These are phyloP conservation scores for Phrynocephalus versicolor DNA, from an alignment of 2,113 vertebrate genomes.

Conservation along the genomic window DNA sequence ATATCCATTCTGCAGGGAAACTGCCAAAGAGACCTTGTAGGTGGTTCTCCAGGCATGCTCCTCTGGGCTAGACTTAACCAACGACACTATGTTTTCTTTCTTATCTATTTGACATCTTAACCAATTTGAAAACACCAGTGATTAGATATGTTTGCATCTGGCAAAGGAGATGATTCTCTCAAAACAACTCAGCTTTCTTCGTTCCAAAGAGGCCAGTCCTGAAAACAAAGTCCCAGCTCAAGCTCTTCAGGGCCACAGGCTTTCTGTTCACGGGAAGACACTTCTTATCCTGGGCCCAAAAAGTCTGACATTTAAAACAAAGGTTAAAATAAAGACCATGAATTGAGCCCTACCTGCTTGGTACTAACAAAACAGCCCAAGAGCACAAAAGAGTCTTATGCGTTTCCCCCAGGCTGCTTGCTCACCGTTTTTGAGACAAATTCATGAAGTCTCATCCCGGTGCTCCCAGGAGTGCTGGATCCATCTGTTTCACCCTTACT, in stretches of 20 bases:
- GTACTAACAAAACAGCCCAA: too few relatives aligned
- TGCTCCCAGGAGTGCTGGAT: constrained; percentile 82
- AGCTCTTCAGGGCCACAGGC: background rate
- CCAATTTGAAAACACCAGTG: background rate
- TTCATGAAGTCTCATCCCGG: constrained; percentile 84
- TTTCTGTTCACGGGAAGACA: too few relatives aligned
- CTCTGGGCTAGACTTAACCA: too few relatives aligned
- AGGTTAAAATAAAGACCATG: background rate
- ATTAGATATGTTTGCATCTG: background rate
- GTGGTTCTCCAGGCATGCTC: background rate
- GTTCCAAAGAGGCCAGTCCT: background rate
- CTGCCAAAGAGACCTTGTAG: background rate
- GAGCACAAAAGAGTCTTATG: accelerated
- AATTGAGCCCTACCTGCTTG: background rate
- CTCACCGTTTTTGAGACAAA: constrained; percentile 95
- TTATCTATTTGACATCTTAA: background rate
- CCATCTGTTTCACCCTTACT: constrained; percentile 59
- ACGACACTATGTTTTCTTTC: background rate
- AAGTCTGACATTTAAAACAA: background rate
- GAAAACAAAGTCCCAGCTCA: background rate
- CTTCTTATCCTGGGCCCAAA: too few relatives aligned
- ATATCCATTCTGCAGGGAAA: background rate
- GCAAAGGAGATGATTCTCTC: background rate
- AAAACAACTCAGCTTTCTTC: background rate
- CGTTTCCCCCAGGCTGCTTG: background rate